phyloP scores from a whole-genome alignment of 2,797 vertebrate species.

The Falco cherrug region DNA sequence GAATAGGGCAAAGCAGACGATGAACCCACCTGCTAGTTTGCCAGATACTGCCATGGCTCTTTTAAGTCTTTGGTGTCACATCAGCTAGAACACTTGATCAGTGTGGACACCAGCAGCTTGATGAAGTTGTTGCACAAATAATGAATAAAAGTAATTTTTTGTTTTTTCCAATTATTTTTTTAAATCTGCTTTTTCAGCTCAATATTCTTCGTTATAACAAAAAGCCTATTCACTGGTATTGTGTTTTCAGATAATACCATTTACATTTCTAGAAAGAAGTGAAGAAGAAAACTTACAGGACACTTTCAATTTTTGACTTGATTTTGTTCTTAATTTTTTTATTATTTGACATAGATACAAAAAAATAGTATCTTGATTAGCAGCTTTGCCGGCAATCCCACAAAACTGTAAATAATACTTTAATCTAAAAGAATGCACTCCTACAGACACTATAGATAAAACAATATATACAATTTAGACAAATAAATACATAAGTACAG shows the following conservation, averaged over 20 bases:
- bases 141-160: conserved; percentile 3
- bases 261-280: conserved; percentile 62
- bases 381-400: conserved; percentile 80
- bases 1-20: not conserved
- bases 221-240: conserved; percentile 37
- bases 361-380: conserved; percentile 82
- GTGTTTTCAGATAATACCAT: conserved; percentile 48
- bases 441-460: conserved; percentile 79
- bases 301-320: conserved; percentile 17
- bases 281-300: conserved; percentile 62
- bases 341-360: conserved; percentile 81
- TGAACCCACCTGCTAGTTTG: not conserved
- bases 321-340: conserved; percentile 37
- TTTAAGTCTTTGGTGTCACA: not conserved
- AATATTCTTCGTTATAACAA: conserved; percentile 52
- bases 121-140: not conserved
- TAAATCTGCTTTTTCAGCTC: conserved; percentile 62
- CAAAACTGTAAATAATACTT: conserved; percentile 78
- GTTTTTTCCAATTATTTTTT: conserved; percentile 54
- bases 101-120: not conserved
- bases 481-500: conserved; percentile 84
- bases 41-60: not conserved
- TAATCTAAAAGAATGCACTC: conserved; percentile 80
- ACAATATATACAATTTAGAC: conserved; percentile 82
- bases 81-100: not conserved